Base-by-base conservation (phyloP, 1,140 invertebrate species). In the Asbolus verrucosus region DNA sequence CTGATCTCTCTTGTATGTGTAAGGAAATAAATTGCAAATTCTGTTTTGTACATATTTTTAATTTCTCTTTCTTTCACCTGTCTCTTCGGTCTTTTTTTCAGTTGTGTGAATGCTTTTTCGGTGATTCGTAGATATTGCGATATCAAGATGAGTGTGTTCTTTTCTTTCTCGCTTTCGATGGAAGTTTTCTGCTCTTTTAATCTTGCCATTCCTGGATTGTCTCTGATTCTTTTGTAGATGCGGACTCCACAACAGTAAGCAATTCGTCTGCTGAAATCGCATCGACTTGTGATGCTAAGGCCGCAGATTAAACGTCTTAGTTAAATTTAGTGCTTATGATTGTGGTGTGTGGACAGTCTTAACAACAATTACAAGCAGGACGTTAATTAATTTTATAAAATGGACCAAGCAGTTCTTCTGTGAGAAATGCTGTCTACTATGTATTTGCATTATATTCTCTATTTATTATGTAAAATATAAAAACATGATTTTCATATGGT, bases 401-500 rank as follows among this genome's bases (percentile, higher is more conserved):
- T 63, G 67, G 67, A 69, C 38, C 59, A 69, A 43, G 46, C 60
- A 19, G 67, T 43, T 69, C 46, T 60, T 36, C 19, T 63, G 67
- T 31, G 46, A 69, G 46, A 68, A 24, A 39, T 69, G 41, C 60
- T 62, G 31, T 69, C 67, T 61, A 24, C 18, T 46, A 41, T 60
- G 46, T 46, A 69, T 46, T 63, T 62, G 60, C 39, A 63, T 65
- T 46, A 65, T 43, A 65, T 65, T 65, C 39, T 43, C 67, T 69
- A 69, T 69, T 69, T 69, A 69, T 69, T 69, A 21, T 69, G 67
- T 69, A 60, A 62, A 41, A 63, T 63, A 39, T 36, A 68, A 68
- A 41, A 62, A 69, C 14, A 43, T 61, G 38, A 69, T 69, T 69
- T 68, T 69, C 67, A 69, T 71, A 68, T 69, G 67, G 70, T 71